A percentile compares a stretch with the other conserved stretches of the same genome.
phyloP scores from a whole-genome alignment of 2,797 vertebrate genomes.

The Sebastes diploproa region DNA sequence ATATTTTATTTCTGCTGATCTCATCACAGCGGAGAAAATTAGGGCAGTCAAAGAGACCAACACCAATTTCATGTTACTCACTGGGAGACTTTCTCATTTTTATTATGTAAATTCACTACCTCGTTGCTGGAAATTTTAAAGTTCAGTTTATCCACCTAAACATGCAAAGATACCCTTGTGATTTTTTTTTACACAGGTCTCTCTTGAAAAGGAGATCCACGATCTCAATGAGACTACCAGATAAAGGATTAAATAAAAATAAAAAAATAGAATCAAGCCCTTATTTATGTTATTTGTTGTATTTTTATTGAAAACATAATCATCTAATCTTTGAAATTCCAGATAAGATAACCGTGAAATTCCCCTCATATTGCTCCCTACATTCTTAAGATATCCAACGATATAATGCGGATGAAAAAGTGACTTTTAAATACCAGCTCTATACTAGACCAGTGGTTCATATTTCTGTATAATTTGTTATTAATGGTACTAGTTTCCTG shows the following conservation, averaged over 20 bases:
- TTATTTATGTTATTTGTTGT: background rate
- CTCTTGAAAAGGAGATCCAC: too few relatives aligned
- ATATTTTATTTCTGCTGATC: constrained; percentile 32
- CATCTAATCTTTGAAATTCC: background rate
- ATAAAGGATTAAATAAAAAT: too few relatives aligned
- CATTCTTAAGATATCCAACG: too few relatives aligned
- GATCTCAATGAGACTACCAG: too few relatives aligned
- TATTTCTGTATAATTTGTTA: too few relatives aligned
- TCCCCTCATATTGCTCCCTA: background rate
- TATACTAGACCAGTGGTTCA: too few relatives aligned
- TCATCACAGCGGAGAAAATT: constrained; percentile 5
- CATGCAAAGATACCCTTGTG: background rate
- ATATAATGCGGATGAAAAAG: too few relatives aligned
- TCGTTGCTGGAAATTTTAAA: background rate
- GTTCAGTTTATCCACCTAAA: background rate
- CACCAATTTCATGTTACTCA: background rate
- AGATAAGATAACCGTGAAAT: background rate
- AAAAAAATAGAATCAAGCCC: background rate
- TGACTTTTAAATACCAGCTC: too few relatives aligned
- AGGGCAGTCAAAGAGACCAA: background rate
- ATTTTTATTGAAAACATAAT: background rate
- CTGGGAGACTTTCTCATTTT: background rate
- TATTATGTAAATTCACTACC: background rate
- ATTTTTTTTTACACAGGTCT: too few relatives aligned
- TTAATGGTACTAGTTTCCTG: background rate